Percentiles rank a stretch among this genome's conserved stretches.
Evolutionary conservation across 2,113 vertebrate genomes (phyloP).

Genomic region (Bettongia penicillata): DNA sequence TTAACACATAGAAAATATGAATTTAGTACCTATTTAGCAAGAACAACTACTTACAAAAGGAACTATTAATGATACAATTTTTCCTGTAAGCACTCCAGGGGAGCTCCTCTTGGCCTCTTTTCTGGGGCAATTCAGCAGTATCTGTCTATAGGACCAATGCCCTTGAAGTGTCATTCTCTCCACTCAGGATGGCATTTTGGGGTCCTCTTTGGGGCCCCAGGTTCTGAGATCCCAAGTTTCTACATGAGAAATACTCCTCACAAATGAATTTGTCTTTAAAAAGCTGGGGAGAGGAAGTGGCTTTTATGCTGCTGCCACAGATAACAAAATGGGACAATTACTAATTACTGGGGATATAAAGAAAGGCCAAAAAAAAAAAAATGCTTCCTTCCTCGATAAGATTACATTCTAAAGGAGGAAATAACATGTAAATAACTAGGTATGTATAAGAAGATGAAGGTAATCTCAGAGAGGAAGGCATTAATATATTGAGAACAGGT

Average conservation of each 20-base stretch:
- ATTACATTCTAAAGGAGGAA: neutral
- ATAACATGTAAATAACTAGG: neutral
- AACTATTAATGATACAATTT: neutral
- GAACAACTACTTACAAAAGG: neutral
- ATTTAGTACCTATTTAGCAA: neutral
- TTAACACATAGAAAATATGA: neutral
- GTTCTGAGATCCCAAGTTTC: neutral
- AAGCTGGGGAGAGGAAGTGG: neutral
- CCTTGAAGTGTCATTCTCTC: neutral
- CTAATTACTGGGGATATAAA: neutral
- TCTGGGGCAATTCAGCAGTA: neutral
- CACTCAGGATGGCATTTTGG: neutral
- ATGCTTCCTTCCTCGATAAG: neutral
- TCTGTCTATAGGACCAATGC: neutral
- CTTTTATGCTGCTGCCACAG: neutral
- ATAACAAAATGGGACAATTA: neutral
- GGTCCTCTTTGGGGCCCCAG: neutral
- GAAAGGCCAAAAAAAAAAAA: neutral
- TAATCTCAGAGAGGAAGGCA: neutral
- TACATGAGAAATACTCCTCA: neutral
- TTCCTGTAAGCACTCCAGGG: neutral
- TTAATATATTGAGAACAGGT: neutral
- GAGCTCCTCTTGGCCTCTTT: neutral
- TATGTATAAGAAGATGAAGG: neutral
- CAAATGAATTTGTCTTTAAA: neutral